Conservation (phyloP, 2,797 vertebrate species). For the Lophius americanus region DNA sequence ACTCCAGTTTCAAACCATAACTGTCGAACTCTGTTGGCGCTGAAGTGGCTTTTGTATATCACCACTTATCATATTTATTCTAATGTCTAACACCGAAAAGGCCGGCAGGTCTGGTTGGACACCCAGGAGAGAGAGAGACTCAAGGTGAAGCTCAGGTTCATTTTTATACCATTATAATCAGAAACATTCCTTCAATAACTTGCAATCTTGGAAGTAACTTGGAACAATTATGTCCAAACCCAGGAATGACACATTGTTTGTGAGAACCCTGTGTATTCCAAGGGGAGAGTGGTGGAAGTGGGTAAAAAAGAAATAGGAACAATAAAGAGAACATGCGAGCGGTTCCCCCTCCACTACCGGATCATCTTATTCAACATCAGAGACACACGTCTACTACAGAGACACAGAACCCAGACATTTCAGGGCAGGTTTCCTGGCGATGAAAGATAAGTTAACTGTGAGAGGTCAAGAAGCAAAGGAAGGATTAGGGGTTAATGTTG, state of each 20-base stretch:
- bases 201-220: not conserved
- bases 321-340: constrained; percentile 31
- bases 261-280: not conserved
- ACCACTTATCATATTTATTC: not conserved
- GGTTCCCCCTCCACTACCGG: not conserved
- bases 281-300: too few species aligned
- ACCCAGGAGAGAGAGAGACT: too few species aligned
- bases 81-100: constrained; percentile 1
- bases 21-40: constrained; percentile 1
- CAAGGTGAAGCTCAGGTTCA: too few species aligned
- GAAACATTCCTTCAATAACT: too few species aligned
- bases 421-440: not conserved
- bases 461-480: constrained; percentile 40
- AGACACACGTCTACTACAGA: constrained; percentile 19
- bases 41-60: not conserved
- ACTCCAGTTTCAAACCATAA: constrained; percentile 15
- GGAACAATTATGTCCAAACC: too few species aligned
- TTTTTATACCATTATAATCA: not conserved
- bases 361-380: not conserved
- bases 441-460: constrained; percentile 18
- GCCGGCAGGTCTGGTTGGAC: not conserved
- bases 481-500: constrained; percentile 70
- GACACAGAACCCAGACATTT: constrained; percentile 2
- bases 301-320: not conserved
- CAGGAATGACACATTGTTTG: not conserved